Percentiles rank a stretch among this genome's conserved stretches.
Evolutionary conservation across 2,113 vertebrate genomes (phyloP).

Genomic region (Myotis yumanensis): DNA sequence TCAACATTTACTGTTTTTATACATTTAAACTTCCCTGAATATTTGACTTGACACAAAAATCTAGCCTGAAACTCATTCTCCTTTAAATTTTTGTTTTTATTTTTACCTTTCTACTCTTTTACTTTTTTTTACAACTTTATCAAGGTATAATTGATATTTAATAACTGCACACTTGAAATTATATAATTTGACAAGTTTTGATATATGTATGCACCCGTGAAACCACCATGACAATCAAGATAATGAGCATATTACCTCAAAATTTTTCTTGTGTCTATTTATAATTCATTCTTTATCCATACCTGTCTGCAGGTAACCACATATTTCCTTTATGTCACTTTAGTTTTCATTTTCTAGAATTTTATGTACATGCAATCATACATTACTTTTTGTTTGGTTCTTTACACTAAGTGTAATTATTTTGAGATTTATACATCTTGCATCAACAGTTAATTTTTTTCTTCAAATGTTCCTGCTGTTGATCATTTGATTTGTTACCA

Average conservation of each 20-base stretch:
- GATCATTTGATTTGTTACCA: background rate
- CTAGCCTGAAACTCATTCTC: background rate
- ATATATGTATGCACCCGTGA: background rate
- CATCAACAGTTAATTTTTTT: background rate
- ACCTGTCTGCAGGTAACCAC: background rate
- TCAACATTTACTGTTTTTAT: background rate
- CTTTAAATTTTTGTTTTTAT: background rate
- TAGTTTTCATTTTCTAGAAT: background rate
- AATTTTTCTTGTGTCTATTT: background rate
- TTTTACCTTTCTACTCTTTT: background rate
- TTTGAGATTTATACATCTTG: background rate
- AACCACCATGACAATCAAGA: background rate
- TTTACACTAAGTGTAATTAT: background rate
- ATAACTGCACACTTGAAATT: background rate
- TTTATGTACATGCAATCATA: background rate
- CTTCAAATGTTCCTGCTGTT: background rate
- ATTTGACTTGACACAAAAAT: background rate
- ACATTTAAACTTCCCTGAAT: background rate
- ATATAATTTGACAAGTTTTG: background rate
- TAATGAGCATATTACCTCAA: background rate
- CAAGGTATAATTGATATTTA: background rate
- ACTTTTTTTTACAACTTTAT: background rate
- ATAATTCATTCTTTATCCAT: background rate
- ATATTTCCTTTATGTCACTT: background rate
- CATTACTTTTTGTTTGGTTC: background rate